Percentiles rank a stretch among this genome's conserved stretches.
phyloP scores from a whole-genome alignment of 2,888 invertebrate species.

The Agonum fuliginosum region DNA sequence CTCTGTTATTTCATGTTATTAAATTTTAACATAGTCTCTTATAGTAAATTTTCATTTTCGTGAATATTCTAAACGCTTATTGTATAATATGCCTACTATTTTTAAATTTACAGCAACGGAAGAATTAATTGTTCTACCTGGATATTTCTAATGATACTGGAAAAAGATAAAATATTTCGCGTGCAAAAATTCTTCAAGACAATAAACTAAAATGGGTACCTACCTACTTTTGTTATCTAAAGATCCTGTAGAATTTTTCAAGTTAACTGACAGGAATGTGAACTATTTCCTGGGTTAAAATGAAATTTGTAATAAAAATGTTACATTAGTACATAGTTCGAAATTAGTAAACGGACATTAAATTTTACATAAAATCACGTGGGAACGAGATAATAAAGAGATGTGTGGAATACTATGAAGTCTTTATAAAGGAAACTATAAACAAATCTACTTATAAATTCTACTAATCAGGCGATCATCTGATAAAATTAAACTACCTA shows the following conservation, averaged over 20 bases:
- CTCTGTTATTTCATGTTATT: too few relatives aligned
- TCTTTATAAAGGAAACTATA: too few relatives aligned
- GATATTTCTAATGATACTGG: conserved; percentile 13
- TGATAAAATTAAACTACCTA: too few relatives aligned
- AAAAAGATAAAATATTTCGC: conserved; percentile 36
- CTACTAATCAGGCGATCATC: too few relatives aligned
- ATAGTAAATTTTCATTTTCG: too few relatives aligned
- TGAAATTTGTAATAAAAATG: conserved; percentile 27
- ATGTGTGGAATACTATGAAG: too few relatives aligned
- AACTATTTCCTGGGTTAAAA: conserved; percentile 18
- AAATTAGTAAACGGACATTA: background rate
- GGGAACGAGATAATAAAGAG: conserved; percentile 25
- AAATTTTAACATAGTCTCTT: too few relatives aligned
- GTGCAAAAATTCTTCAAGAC: conserved; percentile 39
- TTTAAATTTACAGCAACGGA: too few relatives aligned
- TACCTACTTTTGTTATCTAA: conserved; percentile 37
- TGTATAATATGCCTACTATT: too few relatives aligned
- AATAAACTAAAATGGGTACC: conserved; percentile 37
- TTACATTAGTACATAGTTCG: background rate
- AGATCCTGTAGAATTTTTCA: conserved; percentile 16
- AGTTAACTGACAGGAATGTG: conserved; percentile 7
- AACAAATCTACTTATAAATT: too few relatives aligned
- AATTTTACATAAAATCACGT: conserved; percentile 27
- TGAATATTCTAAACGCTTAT: too few relatives aligned
- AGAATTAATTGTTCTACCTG: conserved; percentile 31